phyloP scores from a whole-genome alignment of 2,888 invertebrate species.

The Apamea anceps region DNA sequence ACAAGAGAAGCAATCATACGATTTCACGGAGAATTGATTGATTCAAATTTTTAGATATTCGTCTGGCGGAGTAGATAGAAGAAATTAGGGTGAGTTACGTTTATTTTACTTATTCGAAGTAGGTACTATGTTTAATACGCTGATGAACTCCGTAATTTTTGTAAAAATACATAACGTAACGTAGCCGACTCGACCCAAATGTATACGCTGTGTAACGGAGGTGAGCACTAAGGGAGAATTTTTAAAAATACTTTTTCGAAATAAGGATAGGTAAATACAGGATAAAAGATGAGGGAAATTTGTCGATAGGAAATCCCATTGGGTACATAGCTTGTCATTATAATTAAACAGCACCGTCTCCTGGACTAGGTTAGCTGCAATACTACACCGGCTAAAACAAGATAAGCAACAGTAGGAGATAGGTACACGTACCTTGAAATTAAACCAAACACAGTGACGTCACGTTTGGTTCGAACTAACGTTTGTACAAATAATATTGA shows the following conservation, averaged over 20 bases:
- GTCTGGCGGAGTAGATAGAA: neutral
- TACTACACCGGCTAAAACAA: neutral
- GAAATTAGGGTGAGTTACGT: neutral
- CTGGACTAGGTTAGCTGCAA: neutral
- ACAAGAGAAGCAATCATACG: constrained; percentile 46
- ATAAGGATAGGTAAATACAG: too few species aligned
- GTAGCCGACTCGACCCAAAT: too few species aligned
- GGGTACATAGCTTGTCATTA: too few species aligned
- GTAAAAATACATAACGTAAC: too few species aligned
- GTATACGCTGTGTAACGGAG: too few species aligned
- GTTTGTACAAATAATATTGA: constrained; percentile 7
- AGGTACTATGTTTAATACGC: neutral
- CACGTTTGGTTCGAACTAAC: neutral
- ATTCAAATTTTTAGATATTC: constrained; percentile 27
- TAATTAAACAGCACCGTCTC: too few species aligned
- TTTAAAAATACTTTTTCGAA: too few species aligned
- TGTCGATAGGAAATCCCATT: too few species aligned
- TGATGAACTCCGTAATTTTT: neutral
- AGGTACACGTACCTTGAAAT: neutral
- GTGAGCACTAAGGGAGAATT: too few species aligned
- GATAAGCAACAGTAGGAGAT: neutral
- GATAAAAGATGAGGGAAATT: too few species aligned
- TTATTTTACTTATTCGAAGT: neutral
- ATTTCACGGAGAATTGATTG: constrained; percentile 44
- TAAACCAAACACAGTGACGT: neutral